Conservation (phyloP, 2,113 vertebrate genomes). For the Thunnus maccoyii region DNA sequence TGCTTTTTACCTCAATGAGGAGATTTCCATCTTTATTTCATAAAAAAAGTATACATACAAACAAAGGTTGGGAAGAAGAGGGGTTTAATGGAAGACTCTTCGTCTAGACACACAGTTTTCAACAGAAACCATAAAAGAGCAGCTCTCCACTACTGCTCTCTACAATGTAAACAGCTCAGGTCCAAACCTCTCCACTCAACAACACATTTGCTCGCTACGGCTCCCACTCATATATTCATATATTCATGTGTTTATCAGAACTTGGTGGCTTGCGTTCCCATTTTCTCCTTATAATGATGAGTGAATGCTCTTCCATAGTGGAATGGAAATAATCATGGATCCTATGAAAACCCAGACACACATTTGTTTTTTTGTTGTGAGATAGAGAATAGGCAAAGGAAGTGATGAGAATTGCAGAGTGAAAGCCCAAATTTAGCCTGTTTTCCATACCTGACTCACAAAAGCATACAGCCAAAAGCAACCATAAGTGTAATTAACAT, state of each 20-base stretch:
- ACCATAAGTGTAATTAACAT: constrained; percentile 40
- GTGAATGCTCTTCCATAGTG: constrained; percentile 66
- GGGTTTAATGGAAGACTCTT: constrained; percentile 60
- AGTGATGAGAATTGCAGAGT: constrained; percentile 43
- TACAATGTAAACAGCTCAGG: constrained; percentile 72
- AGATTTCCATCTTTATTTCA: constrained; percentile 77
- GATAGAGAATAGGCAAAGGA: constrained; percentile 24
- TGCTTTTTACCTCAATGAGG: constrained; percentile 69
- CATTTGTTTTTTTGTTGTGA: constrained; percentile 34
- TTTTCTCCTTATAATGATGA: constrained; percentile 77
- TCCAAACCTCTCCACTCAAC: constrained; percentile 75
- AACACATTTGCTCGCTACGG: constrained; percentile 64
- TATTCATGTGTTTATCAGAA: constrained; percentile 83
- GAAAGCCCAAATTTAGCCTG: constrained; percentile 43
- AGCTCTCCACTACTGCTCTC: constrained; percentile 55
- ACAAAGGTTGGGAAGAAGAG: constrained; percentile 64
- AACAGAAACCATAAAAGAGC: constrained; percentile 57
- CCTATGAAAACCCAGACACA: constrained; percentile 63
- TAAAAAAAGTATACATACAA: constrained; percentile 63
- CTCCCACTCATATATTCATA: constrained; percentile 79
- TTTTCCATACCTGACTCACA: constrained; percentile 5
- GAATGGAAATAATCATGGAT: constrained; percentile 70
- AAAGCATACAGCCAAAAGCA: constrained; percentile 11
- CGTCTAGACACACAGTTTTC: constrained; percentile 61
- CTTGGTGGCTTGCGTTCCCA: constrained; percentile 69